These are phyloP conservation scores for Oryctolagus cuniculus DNA, from an alignment of 2,113 vertebrate species.

Conservation along the genomic window mOryCun1.1 NC_091436.1:84596501-84597000, in stretches of 20 bases:
- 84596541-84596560: neutral
- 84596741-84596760: neutral
- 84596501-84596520: neutral
- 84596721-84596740: neutral
- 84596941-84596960: neutral
- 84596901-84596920: constrained; percentile 2
- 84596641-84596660: neutral
- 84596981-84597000: constrained; percentile 1
- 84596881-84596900: constrained; percentile 49
- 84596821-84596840: constrained; percentile 40
- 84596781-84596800: neutral
- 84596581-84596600: neutral
- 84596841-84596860: neutral
- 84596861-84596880: constrained; percentile 9
- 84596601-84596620: neutral
- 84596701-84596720: constrained; percentile 46
- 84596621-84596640: neutral
- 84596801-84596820: constrained; percentile 45
- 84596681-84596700: neutral
- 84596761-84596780: constrained; percentile 41
- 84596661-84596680: neutral
- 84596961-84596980: neutral
- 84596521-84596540: neutral
- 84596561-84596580: neutral
- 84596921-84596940: neutral